Base-by-base conservation (phyloP, 1,140 invertebrate genomes). In the Drosophila ananassae region DNA sequence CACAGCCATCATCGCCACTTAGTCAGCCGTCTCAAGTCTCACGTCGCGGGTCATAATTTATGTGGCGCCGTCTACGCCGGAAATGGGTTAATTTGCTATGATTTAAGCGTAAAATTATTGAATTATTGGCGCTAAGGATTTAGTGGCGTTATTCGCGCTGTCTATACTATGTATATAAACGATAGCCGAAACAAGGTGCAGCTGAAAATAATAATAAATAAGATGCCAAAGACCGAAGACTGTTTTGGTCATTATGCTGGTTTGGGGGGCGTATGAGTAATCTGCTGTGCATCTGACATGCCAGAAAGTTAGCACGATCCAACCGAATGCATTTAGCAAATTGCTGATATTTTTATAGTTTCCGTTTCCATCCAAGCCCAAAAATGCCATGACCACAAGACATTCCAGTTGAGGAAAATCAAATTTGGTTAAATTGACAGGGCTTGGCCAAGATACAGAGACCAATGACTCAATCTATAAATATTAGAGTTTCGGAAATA, bases 51-150 rank as follows among this genome's bases (percentile, higher is more conserved):
- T 77, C 76, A 89, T 89, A 89, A 89, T 89, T 89, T 89, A 89
- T 89, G 79, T 77, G 83, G 83, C 83, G 83, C 83, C 89, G 83
- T 89, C 83, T 89, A 50, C 79, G 64, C 79, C 83, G 83, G 83
- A 89, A 89, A 89, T 89, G 83, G 83, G 83, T 89, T 89, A 89
- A 89, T 89, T 89, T 89, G 83, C 83, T 89, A 89, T 89, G 83
- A 89, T 79, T 89, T 89, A 89, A 89, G 84, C 83, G 79, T 89
- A 79, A 89, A 89, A 89, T 89, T 89, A 89, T 89, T 89, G 83
- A 89, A 89, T 89, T 89, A 89, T 89, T 89, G 83, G 83, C 67
- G 57, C 67, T 69, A 55, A 76, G 67, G 83, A 89, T 71, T 82
- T 77, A 78, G 61, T 79, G 72, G 63, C 53, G 37, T 52, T 87